These are phyloP conservation scores for Pyralis farinalis DNA, from an alignment of 2,888 invertebrate genomes.

Conservation along the genomic window DNA sequence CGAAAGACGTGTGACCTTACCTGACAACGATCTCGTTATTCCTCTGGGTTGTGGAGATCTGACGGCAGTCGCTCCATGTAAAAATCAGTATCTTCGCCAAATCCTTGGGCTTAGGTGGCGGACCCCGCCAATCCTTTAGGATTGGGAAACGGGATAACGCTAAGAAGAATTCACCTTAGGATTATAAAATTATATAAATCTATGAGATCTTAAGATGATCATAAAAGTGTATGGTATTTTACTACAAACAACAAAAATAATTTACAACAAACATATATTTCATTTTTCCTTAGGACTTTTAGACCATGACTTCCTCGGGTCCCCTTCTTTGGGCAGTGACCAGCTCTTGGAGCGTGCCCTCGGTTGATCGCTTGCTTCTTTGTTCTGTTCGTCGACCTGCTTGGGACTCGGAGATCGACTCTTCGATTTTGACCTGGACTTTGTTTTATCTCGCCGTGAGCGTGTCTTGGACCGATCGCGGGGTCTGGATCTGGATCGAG, in stretches of 20 bases:
- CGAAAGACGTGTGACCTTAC: no score
- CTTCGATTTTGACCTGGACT: conserved; percentile 20
- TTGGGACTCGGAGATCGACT: conserved; percentile 19
- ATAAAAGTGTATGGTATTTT: no score
- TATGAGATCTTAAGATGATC: no score
- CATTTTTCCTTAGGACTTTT: conserved; percentile 58
- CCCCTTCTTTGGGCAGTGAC: conserved; percentile 80
- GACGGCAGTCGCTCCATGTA: no score
- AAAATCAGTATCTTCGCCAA: no score
- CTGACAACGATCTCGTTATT: no score
- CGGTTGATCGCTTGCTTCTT: conserved; percentile 9
- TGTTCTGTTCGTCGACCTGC: background rate
- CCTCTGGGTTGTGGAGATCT: no score
- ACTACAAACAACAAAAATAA: conserved; percentile 12
- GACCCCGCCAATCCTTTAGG: no score
- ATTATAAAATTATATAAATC: no score
- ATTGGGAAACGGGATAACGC: no score
- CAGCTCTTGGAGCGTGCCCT: conserved; percentile 76
- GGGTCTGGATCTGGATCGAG: conserved; percentile 52
- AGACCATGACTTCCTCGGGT: conserved; percentile 76
- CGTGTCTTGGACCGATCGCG: conserved; percentile 42
- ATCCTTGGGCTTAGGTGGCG: no score
- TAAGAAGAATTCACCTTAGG: no score
- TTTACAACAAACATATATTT: conserved; percentile 16
- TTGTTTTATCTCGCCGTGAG: conserved; percentile 35